phyloP scores from a whole-genome alignment of 2,797 vertebrate genomes.

The Numenius phaeopus region DNA sequence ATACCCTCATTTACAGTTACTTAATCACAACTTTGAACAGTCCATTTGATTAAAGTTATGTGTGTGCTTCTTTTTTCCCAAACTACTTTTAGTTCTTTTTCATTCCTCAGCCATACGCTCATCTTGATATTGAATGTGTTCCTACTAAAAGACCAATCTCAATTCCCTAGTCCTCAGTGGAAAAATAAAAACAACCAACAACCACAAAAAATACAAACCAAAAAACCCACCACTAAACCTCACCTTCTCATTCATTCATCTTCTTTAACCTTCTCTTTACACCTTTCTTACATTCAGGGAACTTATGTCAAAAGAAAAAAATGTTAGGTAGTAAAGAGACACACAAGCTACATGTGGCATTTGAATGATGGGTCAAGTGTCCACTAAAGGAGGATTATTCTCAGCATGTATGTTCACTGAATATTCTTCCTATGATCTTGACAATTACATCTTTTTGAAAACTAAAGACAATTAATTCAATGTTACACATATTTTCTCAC shows the following conservation, averaged over 20 bases:
- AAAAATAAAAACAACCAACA: neutral
- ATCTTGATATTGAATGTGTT: neutral
- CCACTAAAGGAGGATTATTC: neutral
- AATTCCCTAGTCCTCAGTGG: neutral
- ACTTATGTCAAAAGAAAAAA: neutral
- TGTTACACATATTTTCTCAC: neutral
- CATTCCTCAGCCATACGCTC: neutral
- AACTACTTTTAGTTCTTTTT: neutral
- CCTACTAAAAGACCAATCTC: neutral
- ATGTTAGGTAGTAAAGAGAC: neutral
- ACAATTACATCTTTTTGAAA: neutral
- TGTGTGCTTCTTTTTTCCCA: neutral
- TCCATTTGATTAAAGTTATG: neutral
- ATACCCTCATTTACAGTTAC: neutral
- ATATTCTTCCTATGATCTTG: neutral
- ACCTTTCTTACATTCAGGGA: neutral
- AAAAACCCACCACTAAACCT: neutral
- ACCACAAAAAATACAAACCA: neutral
- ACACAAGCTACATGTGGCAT: neutral
- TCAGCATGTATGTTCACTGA: neutral
- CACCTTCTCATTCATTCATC: neutral
- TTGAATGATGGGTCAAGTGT: neutral
- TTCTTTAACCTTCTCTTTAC: neutral
- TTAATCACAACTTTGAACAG: neutral
- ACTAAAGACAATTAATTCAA: neutral